Conservation (phyloP, 2,888 invertebrate genomes). For the Charanyca ferruginea region DNA sequence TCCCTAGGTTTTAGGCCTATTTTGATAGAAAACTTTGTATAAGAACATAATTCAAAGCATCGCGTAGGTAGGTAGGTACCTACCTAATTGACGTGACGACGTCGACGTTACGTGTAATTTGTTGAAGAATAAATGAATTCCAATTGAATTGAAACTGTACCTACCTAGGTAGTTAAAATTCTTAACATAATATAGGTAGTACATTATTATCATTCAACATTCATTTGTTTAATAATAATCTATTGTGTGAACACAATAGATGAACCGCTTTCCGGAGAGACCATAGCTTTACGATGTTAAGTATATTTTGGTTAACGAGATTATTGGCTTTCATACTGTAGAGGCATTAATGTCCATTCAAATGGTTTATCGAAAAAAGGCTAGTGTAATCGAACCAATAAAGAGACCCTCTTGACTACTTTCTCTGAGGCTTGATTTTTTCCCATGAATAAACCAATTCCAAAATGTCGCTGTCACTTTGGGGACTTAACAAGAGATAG, state of each 20-base stretch:
- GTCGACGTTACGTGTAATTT: no score
- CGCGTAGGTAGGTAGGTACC: no score
- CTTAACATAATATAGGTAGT: conserved; percentile 1
- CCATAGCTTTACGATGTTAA: conserved; percentile 33
- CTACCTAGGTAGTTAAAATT: neutral
- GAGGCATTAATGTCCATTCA: conserved; percentile 5
- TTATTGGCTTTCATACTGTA: conserved; percentile 10
- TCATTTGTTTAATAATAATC: conserved; percentile 30
- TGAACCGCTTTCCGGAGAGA: conserved; percentile 22
- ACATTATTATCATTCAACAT: conserved; percentile 14
- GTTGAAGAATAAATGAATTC: no score
- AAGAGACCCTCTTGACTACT: neutral
- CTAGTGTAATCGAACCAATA: conserved; percentile 14
- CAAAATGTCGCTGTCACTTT: neutral
- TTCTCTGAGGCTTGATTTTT: no score
- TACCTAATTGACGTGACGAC: no score
- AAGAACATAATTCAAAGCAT: no score
- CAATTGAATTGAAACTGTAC: no score
- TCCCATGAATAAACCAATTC: no score
- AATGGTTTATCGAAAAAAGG: conserved; percentile 67
- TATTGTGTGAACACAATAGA: conserved; percentile 39
- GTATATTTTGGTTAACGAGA: conserved; percentile 35
- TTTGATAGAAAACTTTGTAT: no score
- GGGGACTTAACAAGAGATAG: no score
- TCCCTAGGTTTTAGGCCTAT: no score